A percentile compares a stretch with the other conserved stretches of the same genome.
phyloP scores from a whole-genome alignment of 1,140 invertebrate genomes.

The Oppia nitens region DNA sequence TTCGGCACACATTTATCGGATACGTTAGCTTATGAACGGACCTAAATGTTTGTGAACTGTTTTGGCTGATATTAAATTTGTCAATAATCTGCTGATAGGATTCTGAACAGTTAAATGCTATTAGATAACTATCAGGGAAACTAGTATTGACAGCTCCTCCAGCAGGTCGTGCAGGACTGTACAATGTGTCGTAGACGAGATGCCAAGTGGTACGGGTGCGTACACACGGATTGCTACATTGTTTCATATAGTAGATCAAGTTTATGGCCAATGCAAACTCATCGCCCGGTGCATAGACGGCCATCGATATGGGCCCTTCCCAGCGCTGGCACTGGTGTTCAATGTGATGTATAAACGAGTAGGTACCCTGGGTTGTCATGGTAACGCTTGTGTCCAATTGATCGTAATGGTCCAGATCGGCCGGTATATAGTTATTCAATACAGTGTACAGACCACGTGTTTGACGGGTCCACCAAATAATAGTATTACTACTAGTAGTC shows the following conservation, averaged over 20 bases:
- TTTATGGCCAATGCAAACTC: constrained; percentile 43
- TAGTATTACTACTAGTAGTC: constrained; percentile 2
- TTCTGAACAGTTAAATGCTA: background rate
- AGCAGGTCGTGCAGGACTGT: constrained; percentile 10
- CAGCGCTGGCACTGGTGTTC: constrained; percentile 55
- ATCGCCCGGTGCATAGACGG: constrained; percentile 53
- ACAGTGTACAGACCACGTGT: constrained; percentile 78
- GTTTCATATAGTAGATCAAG: constrained; percentile 41
- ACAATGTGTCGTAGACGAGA: constrained; percentile 19
- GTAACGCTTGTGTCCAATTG: constrained; percentile 55
- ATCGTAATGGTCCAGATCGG: constrained; percentile 20
- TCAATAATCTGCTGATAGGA: background rate
- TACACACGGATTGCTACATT: constrained; percentile 20
- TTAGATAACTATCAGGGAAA: constrained; percentile 5
- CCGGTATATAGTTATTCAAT: constrained; percentile 62
- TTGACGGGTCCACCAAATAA: constrained; percentile 17
- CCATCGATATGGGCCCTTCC: constrained; percentile 52
- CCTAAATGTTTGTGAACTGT: constrained; percentile 3
- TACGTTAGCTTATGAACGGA: constrained; percentile 22
- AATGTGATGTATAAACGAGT: constrained; percentile 73
- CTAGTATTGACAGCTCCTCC: background rate
- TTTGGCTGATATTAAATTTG: background rate
- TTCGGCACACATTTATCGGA: constrained; percentile 26
- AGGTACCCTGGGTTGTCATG: constrained; percentile 68
- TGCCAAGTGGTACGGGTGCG: constrained; percentile 21